phyloP scores from a whole-genome alignment of 1,140 invertebrate species.

The Kradibia gibbosae region DNA sequence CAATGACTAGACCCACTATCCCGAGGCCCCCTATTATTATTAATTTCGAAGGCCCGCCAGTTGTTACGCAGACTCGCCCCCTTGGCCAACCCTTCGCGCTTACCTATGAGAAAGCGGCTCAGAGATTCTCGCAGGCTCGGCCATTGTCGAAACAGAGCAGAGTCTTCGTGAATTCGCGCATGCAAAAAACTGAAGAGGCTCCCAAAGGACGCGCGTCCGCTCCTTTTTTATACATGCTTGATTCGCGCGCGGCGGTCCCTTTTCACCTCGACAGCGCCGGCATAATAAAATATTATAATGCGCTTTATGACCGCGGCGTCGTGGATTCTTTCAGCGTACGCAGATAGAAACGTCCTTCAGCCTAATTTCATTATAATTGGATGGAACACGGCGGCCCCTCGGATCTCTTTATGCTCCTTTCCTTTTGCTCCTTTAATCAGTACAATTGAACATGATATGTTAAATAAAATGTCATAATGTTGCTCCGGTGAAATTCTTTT shows the following conservation, averaged over 20 bases:
- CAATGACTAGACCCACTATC: not conserved
- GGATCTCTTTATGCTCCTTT: not conserved
- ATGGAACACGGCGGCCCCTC: not conserved
- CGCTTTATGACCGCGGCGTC: constrained; percentile 18
- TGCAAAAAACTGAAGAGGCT: not conserved
- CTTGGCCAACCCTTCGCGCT: constrained; percentile 50
- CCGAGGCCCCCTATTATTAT: constrained; percentile 59
- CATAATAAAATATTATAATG: constrained; percentile 42
- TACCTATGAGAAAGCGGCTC: constrained; percentile 56
- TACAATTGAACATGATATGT: constrained; percentile 18
- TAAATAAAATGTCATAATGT: constrained; percentile 25
- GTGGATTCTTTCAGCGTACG: constrained; percentile 20
- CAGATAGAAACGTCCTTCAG: constrained; percentile 20
- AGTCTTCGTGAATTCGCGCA: not conserved
- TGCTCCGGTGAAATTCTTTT: not conserved
- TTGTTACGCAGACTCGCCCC: constrained; percentile 55
- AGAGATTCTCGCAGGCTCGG: not conserved
- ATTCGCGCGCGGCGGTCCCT: constrained; percentile 17
- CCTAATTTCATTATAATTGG: constrained; percentile 48
- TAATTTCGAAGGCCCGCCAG: constrained; percentile 59
- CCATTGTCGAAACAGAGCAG: not conserved
- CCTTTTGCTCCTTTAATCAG: constrained; percentile 17
- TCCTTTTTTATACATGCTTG: not conserved
- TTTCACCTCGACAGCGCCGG: constrained; percentile 3
- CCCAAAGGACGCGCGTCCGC: not conserved